Conservation (phyloP, 1,140 invertebrate species). For the Heliconius eleuchia region DNA sequence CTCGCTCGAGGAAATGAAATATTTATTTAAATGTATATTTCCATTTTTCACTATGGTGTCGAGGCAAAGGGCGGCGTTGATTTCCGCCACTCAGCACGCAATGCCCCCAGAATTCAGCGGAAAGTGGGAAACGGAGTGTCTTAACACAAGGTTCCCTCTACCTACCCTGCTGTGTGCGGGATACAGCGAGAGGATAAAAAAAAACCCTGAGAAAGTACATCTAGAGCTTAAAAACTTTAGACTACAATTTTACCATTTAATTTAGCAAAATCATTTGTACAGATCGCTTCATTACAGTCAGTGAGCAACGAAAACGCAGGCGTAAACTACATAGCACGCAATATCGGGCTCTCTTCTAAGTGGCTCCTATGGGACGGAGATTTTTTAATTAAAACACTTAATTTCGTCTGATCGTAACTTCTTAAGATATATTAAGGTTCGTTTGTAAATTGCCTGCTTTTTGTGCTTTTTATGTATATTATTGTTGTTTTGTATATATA, state of each 20-base stretch:
- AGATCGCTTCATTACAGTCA: background rate
- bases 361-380: conserved; percentile 29
- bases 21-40: too few species aligned
- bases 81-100: too few species aligned
- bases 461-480: conserved; percentile 10
- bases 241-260: background rate
- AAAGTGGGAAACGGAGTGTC: too few species aligned
- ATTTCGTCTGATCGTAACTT: conserved; percentile 35
- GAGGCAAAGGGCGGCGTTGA: too few species aligned
- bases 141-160: too few species aligned
- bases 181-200: too few species aligned
- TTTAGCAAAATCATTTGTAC: background rate
- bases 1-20: too few species aligned
- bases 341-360: conserved; percentile 19
- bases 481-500: background rate
- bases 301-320: background rate
- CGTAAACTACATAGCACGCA: conserved; percentile 17
- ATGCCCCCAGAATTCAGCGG: too few species aligned
- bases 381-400: conserved; percentile 42
- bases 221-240: background rate
- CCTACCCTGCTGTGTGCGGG: too few species aligned
- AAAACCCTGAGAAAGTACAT: too few species aligned
- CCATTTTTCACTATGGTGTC: too few species aligned
- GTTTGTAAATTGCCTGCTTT: conserved; percentile 24
- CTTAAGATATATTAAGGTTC: conserved; percentile 36